Evolutionary conservation across 1,140 invertebrate species (phyloP).

Genomic region (Cepaea nemoralis): DNA sequence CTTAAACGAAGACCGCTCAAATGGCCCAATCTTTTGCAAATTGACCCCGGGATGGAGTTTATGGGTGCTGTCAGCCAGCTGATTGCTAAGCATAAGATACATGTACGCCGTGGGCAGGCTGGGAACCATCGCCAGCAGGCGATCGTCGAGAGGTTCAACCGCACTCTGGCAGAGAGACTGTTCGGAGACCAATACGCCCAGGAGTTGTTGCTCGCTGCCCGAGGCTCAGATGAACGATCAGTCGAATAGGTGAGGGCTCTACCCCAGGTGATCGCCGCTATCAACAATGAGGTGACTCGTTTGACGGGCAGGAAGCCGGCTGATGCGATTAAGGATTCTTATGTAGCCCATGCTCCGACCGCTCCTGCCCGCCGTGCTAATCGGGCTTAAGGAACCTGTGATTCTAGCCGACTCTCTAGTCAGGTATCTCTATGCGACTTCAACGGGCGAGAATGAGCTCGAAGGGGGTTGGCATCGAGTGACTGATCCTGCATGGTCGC

Average conservation of each 20-base stretch:
- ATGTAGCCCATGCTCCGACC: neutral
- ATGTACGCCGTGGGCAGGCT: neutral
- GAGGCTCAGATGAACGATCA: neutral
- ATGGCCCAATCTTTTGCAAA: neutral
- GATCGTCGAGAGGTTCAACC: neutral
- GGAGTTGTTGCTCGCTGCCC: neutral
- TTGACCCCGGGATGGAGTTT: neutral
- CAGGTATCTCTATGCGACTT: conserved; percentile 40
- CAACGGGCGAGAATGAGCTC: conserved; percentile 38
- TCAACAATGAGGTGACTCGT: neutral
- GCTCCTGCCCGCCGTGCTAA: neutral
- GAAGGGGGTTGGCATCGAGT: conserved; percentile 43
- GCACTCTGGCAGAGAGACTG: neutral
- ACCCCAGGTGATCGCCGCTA: neutral
- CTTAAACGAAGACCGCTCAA: neutral
- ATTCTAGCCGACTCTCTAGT: conserved; percentile 8
- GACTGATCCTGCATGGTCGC: conserved; percentile 30
- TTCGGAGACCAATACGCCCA: neutral
- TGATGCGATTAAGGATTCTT: neutral
- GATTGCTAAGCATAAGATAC: neutral
- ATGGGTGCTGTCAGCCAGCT: neutral
- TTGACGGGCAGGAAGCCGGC: neutral
- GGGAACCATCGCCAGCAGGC: neutral
- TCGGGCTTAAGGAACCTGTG: neutral
- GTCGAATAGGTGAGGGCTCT: neutral